phyloP scores from a whole-genome alignment of 1,140 invertebrate species.

The Bombus vancouverensis region DNA sequence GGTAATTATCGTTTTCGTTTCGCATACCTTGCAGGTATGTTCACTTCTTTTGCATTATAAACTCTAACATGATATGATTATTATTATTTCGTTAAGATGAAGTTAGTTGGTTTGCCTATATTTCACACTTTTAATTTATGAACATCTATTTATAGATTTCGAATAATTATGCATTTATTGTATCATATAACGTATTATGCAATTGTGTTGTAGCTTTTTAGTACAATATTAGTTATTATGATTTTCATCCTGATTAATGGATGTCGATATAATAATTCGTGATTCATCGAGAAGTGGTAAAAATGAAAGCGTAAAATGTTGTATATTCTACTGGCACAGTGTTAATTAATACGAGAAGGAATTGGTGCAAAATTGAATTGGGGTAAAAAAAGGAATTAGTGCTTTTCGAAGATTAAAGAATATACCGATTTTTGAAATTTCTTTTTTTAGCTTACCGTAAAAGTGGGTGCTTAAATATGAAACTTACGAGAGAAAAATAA shows the following conservation, averaged over 20 bases:
- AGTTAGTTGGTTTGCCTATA: too few species aligned
- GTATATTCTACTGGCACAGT: neutral
- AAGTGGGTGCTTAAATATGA: too few species aligned
- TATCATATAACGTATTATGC: neutral
- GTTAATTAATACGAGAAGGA: neutral
- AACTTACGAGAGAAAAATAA: too few species aligned
- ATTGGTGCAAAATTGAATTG: neutral
- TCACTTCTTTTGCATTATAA: neutral
- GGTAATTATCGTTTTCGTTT: constrained; percentile 6
- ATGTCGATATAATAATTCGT: neutral
- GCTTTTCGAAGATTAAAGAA: too few species aligned
- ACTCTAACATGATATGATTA: neutral
- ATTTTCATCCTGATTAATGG: neutral
- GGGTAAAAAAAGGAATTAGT: too few species aligned
- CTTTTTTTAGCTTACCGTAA: too few species aligned
- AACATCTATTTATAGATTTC: too few species aligned
- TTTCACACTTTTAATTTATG: too few species aligned
- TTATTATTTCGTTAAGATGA: neutral
- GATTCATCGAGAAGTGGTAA: neutral
- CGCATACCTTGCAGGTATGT: neutral
- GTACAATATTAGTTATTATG: neutral
- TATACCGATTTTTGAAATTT: too few species aligned
- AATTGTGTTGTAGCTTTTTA: neutral
- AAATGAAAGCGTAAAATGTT: neutral
- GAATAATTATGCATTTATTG: too few species aligned